A percentile compares a stretch with the other conserved stretches of the same genome.
Evolutionary conservation across 2,797 vertebrate genomes (phyloP).

Genomic region (Merluccius polli): DNA sequence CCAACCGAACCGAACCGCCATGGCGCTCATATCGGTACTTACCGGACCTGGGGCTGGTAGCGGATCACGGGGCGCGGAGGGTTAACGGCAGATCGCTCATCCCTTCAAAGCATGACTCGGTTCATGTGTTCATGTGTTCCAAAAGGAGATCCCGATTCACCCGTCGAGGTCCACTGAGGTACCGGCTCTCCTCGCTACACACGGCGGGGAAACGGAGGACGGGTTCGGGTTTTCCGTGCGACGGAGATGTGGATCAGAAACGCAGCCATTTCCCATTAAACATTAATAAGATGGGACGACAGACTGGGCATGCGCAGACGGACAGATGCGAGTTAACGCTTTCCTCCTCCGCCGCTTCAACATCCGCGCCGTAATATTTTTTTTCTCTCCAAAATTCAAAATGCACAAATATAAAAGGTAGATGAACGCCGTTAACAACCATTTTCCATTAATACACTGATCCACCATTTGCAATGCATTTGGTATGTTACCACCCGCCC

Average conservation of each 20-base stretch:
- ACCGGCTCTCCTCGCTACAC: not conserved
- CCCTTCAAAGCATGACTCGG: conserved; percentile 60
- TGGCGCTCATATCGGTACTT: not conserved
- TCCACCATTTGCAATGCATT: not conserved
- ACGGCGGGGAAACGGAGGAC: not conserved
- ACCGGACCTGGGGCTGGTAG: conserved; percentile 75
- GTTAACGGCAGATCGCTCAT: conserved; percentile 74
- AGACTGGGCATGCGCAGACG: conserved; percentile 70
- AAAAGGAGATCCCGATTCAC: conserved; percentile 14
- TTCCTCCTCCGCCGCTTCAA: conserved; percentile 8
- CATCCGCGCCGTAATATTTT: not conserved
- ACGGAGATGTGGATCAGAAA: conserved; percentile 70
- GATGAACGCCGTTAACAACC: too few species aligned
- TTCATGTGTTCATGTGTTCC: conserved; percentile 60
- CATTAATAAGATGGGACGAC: conserved; percentile 69
- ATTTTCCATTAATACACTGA: not conserved
- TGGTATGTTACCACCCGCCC: not conserved
- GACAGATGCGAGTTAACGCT: conserved; percentile 12
- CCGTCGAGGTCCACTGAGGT: not conserved
- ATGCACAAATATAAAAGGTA: too few species aligned
- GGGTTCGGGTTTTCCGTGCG: conserved; percentile 43
- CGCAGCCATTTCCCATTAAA: conserved; percentile 81
- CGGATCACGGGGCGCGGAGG: conserved; percentile 65
- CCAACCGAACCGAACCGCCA: too few species aligned
- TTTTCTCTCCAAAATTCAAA: conserved; percentile 3